phyloP scores from a whole-genome alignment of 2,888 invertebrate genomes.

The Ophion costatus region DNA sequence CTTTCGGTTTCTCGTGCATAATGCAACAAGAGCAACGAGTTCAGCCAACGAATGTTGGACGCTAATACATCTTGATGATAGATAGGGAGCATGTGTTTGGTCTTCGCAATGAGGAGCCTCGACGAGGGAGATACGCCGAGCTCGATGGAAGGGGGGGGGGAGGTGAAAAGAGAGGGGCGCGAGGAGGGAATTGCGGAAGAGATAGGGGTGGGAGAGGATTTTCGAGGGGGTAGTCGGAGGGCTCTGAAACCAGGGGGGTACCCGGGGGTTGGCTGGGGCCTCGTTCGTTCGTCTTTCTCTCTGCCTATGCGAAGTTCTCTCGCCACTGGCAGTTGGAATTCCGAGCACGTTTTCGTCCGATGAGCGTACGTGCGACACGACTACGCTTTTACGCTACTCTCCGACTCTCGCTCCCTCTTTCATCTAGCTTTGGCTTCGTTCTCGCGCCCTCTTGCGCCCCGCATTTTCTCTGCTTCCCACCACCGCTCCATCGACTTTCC shows the following conservation, averaged over 20 bases:
- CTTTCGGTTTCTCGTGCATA: conserved; percentile 77
- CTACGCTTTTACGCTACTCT: conserved; percentile 83
- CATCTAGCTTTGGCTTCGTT: conserved; percentile 23
- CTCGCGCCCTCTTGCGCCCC: conserved; percentile 55
- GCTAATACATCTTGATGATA: conserved; percentile 83
- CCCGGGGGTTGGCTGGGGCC: conserved; percentile 63
- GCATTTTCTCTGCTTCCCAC: conserved; percentile 62
- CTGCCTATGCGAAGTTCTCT: conserved; percentile 50
- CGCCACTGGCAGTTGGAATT: conserved; percentile 73
- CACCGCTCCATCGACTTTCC: conserved; percentile 71
- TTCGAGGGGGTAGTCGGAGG: conserved; percentile 72
- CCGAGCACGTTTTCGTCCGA: conserved; percentile 83
- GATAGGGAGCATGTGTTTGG: conserved; percentile 83
- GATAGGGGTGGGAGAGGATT: conserved; percentile 66
- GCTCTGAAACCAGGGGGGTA: conserved; percentile 52
- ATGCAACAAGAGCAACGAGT: conserved; percentile 81
- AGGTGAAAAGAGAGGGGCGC: conserved; percentile 52
- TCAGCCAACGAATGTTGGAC: conserved; percentile 81
- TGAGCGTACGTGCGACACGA: conserved; percentile 84
- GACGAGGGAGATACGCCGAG: conserved; percentile 72
- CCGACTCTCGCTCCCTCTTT: conserved; percentile 69
- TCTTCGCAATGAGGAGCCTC: conserved; percentile 80
- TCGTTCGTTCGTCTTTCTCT: conserved; percentile 39
- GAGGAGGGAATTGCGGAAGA: conserved; percentile 54
- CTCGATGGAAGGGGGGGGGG: conserved; percentile 51